Evolutionary conservation across 2,113 vertebrate species (phyloP).

Genomic region (Actinemys pallida): DNA sequence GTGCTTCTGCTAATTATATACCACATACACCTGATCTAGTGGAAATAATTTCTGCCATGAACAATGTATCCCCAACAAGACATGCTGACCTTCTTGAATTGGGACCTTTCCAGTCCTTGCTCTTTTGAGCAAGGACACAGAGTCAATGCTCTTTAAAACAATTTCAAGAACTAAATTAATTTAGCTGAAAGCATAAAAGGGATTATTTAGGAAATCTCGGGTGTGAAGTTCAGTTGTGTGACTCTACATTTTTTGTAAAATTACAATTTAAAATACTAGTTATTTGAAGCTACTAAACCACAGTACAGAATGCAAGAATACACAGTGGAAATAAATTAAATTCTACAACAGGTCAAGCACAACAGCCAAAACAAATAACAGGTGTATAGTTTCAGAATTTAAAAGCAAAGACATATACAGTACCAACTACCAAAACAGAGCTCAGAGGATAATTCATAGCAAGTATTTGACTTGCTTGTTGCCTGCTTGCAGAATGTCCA

Average conservation of each 20-base stretch:
- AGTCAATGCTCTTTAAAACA: background rate
- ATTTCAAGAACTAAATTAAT: background rate
- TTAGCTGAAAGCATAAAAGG: background rate
- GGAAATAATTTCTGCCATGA: constrained; percentile 74
- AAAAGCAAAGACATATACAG: background rate
- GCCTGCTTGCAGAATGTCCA: background rate
- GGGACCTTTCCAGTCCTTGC: constrained; percentile 61
- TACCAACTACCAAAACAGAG: background rate
- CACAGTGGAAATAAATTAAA: background rate
- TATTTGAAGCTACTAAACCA: constrained; percentile 18
- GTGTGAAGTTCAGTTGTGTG: background rate
- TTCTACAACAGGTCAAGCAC: background rate
- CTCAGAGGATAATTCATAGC: background rate
- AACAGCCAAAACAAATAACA: background rate
- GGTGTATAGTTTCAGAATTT: background rate
- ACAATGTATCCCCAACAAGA: constrained; percentile 43
- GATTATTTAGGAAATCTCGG: background rate
- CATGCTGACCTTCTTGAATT: constrained; percentile 71
- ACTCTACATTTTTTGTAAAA: background rate
- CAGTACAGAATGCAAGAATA: background rate
- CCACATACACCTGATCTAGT: constrained; percentile 64
- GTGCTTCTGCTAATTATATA: constrained; percentile 73
- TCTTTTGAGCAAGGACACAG: constrained; percentile 48
- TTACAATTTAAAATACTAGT: background rate
- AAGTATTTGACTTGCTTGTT: background rate